These are phyloP conservation scores for Aphelenchoides bicaudatus DNA, from an alignment of 2,888 invertebrate genomes.

Conservation along the genomic window DNA sequence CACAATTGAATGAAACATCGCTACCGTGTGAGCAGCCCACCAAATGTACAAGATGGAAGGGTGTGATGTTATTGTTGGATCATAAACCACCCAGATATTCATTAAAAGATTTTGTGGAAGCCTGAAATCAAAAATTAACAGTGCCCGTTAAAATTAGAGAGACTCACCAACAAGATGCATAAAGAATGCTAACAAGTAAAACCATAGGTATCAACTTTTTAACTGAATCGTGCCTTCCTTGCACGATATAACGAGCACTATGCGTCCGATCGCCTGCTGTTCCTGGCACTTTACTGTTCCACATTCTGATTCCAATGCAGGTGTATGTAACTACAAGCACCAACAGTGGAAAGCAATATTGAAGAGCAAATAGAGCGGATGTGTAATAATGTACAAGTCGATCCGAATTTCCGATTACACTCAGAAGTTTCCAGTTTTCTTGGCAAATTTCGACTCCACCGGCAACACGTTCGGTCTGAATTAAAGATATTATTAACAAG, in stretches of 20 bases:
- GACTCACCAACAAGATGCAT: constrained; percentile 47
- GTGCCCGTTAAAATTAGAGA: constrained; percentile 59
- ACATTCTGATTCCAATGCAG: constrained; percentile 57
- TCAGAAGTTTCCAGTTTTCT: constrained; percentile 47
- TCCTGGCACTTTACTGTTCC: constrained; percentile 56
- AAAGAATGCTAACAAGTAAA: neutral
- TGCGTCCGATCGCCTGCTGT: constrained; percentile 34
- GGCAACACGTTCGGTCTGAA: constrained; percentile 22
- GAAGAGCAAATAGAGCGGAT: constrained; percentile 48
- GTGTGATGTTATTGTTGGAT: constrained; percentile 45
- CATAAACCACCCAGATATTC: constrained; percentile 50
- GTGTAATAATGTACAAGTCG: constrained; percentile 45
- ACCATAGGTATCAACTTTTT: constrained; percentile 48
- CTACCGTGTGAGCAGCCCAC: constrained; percentile 57
- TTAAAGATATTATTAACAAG: neutral
- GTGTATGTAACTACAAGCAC: constrained; percentile 59
- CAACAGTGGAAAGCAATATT: constrained; percentile 57
- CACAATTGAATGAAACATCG: constrained; percentile 58
- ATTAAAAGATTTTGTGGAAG: constrained; percentile 58
- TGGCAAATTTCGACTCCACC: constrained; percentile 38
- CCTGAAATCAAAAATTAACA: constrained; percentile 57
- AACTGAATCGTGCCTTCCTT: constrained; percentile 55
- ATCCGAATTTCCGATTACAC: constrained; percentile 31
- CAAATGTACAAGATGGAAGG: constrained; percentile 56
- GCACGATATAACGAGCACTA: constrained; percentile 40